Conservation (phyloP, 2,797 vertebrate genomes). For the Clarias pachynema region DNA sequence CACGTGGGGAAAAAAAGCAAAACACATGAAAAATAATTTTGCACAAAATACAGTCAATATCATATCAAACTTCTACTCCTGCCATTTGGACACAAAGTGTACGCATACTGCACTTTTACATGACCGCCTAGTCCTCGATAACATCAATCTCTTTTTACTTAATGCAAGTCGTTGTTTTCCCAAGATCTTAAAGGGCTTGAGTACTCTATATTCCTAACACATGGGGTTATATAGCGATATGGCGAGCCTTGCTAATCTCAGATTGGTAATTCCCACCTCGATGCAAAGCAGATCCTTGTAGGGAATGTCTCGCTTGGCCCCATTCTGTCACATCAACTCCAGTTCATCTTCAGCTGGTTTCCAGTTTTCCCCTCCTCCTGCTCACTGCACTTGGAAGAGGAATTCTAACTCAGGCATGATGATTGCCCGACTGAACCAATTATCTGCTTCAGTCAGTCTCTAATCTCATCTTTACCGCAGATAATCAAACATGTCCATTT, state of each 20-base stretch:
- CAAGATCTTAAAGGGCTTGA: constrained; percentile 27
- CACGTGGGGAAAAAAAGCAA: no score
- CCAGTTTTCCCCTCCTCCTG: constrained; percentile 41
- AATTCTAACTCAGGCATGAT: constrained; percentile 49
- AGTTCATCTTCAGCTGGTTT: constrained; percentile 49
- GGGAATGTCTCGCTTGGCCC: constrained; percentile 49
- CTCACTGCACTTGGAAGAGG: constrained; percentile 27
- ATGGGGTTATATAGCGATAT: constrained; percentile 16
- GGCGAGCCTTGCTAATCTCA: constrained; percentile 15
- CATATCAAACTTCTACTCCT: neutral
- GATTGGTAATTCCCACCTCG: constrained; percentile 38
- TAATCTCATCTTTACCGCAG: constrained; percentile 27
- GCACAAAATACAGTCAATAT: neutral
- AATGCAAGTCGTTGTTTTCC: neutral
- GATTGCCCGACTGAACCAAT: constrained; percentile 54
- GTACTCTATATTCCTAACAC: neutral
- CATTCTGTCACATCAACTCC: constrained; percentile 59
- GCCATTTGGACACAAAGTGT: neutral
- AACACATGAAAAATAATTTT: neutral
- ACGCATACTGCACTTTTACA: neutral
- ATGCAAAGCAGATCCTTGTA: constrained; percentile 34
- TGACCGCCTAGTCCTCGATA: neutral
- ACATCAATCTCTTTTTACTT: neutral
- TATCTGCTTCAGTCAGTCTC: constrained; percentile 48
- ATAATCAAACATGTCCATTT: constrained; percentile 24